A percentile compares a stretch with the other conserved stretches of the same genome.
Evolutionary conservation across 2,888 invertebrate genomes (phyloP).

Genomic region (Noctua janthe): DNA sequence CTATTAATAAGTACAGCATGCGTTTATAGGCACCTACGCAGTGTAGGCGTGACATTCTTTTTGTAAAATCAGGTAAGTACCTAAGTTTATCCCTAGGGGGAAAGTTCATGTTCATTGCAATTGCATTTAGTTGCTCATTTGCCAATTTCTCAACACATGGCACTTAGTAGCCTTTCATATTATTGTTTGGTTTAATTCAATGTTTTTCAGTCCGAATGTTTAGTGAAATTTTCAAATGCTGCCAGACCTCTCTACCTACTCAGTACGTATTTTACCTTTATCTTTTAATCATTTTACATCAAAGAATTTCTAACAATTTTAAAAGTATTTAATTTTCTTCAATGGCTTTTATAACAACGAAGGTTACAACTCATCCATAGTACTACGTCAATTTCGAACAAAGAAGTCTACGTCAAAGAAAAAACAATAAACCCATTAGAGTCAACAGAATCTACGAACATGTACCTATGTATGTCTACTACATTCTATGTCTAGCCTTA

Average conservation of each 20-base stretch:
- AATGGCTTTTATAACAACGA: background rate
- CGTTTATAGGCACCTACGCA: background rate
- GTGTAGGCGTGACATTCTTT: background rate
- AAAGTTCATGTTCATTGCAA: background rate
- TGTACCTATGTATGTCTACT: background rate
- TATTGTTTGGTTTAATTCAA: background rate
- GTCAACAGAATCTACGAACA: background rate
- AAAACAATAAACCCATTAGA: conserved; percentile 2
- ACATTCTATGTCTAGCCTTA: no score
- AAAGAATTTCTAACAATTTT: no score
- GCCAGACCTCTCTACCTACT: background rate
- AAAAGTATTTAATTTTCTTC: no score
- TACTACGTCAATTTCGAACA: background rate
- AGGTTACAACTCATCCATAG: background rate
- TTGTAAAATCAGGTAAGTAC: background rate
- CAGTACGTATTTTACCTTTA: background rate
- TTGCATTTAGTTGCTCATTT: background rate
- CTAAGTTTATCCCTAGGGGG: background rate
- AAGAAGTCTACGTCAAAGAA: background rate
- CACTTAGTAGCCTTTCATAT: background rate
- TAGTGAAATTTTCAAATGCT: background rate
- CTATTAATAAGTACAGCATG: background rate
- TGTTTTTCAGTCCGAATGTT: background rate
- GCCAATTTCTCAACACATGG: background rate
- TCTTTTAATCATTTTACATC: no score